Percentiles rank a stretch among this genome's conserved stretches.
Conservation (phyloP, 2,113 vertebrate genomes). For the Lophura nycthemera region DNA sequence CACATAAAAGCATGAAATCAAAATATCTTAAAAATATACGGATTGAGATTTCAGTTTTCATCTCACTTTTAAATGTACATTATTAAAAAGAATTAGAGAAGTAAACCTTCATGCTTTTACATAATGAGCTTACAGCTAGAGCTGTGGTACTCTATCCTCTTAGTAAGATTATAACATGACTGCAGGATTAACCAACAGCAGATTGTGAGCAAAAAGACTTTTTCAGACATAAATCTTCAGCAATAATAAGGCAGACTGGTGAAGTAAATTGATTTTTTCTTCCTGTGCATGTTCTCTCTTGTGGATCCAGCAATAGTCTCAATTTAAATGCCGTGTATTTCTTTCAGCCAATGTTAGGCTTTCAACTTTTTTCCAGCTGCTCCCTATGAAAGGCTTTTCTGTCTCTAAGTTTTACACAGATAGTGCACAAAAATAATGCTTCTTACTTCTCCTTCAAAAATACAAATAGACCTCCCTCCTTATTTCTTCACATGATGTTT, state of each 20-base stretch:
- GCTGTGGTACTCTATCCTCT: conserved; percentile 56
- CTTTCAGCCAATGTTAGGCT: conserved; percentile 20
- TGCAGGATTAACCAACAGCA: conserved; percentile 32
- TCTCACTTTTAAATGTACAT: background rate
- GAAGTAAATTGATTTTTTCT: conserved; percentile 43
- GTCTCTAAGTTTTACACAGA: background rate
- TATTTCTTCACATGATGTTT: background rate
- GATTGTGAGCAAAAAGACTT: conserved; percentile 27
- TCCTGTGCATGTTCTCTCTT: background rate
- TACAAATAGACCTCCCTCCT: background rate
- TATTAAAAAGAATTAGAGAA: conserved; percentile 35
- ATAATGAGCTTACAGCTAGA: conserved; percentile 61
- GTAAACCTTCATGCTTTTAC: conserved; percentile 41
- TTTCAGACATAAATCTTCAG: conserved; percentile 42
- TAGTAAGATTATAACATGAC: conserved; percentile 61
- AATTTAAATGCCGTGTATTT: background rate
- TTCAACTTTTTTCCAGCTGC: background rate
- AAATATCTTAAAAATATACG: background rate
- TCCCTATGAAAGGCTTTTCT: background rate
- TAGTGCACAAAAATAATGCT: background rate
- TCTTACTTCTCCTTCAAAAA: conserved; percentile 16
- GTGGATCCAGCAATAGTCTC: background rate
- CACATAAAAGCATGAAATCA: background rate
- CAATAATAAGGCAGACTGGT: background rate
- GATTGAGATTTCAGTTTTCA: background rate